Percentiles rank a stretch among this genome's conserved stretches.
Conservation (phyloP, 2,888 invertebrate species). For the Agrochola litura region DNA sequence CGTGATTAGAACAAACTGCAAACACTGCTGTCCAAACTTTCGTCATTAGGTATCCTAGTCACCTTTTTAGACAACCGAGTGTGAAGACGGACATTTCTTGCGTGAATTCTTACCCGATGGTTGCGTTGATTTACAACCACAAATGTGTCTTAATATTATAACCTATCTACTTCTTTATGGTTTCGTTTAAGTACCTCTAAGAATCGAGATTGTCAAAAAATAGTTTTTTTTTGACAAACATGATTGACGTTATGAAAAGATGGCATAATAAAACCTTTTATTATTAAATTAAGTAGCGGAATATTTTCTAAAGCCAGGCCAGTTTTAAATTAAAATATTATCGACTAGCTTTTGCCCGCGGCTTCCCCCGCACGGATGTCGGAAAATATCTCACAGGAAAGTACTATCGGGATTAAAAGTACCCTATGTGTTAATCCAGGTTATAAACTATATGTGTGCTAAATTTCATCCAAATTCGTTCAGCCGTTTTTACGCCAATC, state of each 20-base stretch:
- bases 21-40: not conserved
- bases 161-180: not conserved
- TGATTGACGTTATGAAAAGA: not conserved
- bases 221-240: too few relatives aligned
- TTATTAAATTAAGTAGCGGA: not conserved
- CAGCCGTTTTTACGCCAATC: too few relatives aligned
- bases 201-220: not conserved
- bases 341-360: too few relatives aligned
- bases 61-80: too few relatives aligned
- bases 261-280: not conserved
- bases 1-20: not conserved
- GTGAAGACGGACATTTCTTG: not conserved
- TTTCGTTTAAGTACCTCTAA: not conserved
- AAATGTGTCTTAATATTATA: too few relatives aligned
- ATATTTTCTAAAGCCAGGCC: not conserved
- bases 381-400: too few relatives aligned
- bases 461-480: too few relatives aligned
- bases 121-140: not conserved
- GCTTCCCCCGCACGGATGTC: too few relatives aligned
- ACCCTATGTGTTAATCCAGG: too few relatives aligned
- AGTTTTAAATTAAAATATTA: not conserved
- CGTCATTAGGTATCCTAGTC: too few relatives aligned
- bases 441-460: too few relatives aligned
- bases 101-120: not conserved
- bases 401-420: too few relatives aligned